Evolutionary conservation across 37 sponge, comb jelly and placozoan genomes (phyloP).

Genomic region (Crambe crambe): DNA sequence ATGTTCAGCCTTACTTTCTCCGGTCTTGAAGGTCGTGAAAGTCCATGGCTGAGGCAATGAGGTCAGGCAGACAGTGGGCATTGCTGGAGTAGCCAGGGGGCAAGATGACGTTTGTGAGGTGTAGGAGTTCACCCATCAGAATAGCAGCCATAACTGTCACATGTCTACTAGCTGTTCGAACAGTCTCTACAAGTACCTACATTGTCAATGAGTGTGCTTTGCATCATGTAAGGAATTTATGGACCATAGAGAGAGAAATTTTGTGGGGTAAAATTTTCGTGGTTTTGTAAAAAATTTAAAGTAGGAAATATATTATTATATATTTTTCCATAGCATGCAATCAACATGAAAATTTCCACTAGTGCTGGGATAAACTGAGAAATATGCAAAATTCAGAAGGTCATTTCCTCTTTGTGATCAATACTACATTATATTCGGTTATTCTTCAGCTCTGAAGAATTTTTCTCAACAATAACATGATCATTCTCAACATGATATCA

Average conservation of each 20-base stretch:
- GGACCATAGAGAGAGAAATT: no score
- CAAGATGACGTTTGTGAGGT: slow-evolving; percentile 58
- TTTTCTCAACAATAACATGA: neutral
- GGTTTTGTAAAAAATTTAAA: no score
- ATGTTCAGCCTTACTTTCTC: neutral
- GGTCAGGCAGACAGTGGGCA: slow-evolving; percentile 48
- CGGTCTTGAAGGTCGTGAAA: slow-evolving; percentile 5
- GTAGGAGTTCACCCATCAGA: slow-evolving; percentile 63
- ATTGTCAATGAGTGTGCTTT: neutral
- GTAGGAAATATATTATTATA: no score
- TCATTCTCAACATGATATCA: neutral
- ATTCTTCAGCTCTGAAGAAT: neutral
- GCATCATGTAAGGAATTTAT: neutral
- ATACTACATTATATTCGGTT: no score
- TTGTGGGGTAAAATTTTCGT: no score
- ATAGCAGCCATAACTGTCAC: slow-evolving; percentile 70
- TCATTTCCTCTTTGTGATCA: no score
- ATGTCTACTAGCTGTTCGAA: slow-evolving; percentile 11
- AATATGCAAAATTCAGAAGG: no score
- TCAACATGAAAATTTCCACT: no score
- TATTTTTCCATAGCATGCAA: no score
- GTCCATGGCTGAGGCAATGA: slow-evolving; percentile 61
- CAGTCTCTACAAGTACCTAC: slow-evolving; percentile 42
- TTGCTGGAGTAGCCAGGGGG: slow-evolving; percentile 40
- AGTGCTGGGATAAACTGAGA: no score